Evolutionary conservation across 2,113 vertebrate genomes (phyloP).

Genomic region (Amia ocellicauda): DNA sequence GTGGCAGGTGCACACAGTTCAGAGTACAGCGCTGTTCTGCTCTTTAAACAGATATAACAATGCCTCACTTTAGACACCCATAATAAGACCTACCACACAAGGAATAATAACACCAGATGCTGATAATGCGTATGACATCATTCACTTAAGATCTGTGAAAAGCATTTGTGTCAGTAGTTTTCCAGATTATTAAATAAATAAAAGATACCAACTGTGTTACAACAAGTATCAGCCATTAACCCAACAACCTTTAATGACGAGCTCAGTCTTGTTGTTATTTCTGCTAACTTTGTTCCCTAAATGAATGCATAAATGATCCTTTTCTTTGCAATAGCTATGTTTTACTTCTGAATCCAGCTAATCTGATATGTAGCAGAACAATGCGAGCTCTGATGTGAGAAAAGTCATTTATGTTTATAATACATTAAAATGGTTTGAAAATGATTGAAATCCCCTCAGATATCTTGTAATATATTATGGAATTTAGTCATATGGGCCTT

Average conservation of each 20-base stretch:
- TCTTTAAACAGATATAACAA: no score
- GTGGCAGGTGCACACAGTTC: no score
- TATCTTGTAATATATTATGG: not conserved
- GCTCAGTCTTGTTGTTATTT: constrained; percentile 48
- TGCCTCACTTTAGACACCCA: no score
- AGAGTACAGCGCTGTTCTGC: no score
- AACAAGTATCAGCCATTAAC: constrained; percentile 43
- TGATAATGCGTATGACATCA: no score
- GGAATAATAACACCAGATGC: no score
- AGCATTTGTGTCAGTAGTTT: no score
- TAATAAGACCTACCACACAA: no score
- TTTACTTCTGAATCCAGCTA: constrained; percentile 29
- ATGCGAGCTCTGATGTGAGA: constrained; percentile 48
- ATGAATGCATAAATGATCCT: constrained; percentile 23
- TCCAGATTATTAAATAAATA: no score
- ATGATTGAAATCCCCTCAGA: not conserved
- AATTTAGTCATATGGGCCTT: not conserved
- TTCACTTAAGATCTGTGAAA: no score
- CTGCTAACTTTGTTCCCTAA: constrained; percentile 37
- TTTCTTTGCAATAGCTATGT: constrained; percentile 17
- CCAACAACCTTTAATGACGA: constrained; percentile 24
- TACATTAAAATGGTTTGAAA: constrained; percentile 10
- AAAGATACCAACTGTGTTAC: no score
- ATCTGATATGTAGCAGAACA: constrained; percentile 51
- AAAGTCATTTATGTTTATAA: constrained; percentile 25